Evolutionary conservation across 2,797 vertebrate genomes (phyloP).

Genomic region (Antrozous pallidus): DNA sequence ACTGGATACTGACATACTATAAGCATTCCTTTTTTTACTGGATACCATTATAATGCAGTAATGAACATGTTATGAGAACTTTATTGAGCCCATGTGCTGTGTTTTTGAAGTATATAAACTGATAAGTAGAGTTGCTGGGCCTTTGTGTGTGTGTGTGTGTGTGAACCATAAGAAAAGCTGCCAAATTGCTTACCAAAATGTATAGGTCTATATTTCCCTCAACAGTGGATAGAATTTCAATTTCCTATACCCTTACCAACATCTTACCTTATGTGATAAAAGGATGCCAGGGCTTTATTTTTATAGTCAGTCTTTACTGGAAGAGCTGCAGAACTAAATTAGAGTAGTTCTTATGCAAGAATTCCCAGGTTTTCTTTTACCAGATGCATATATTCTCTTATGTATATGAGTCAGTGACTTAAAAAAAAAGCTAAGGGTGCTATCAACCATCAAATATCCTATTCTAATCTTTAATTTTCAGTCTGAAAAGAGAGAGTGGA

Average conservation of each 20-base stretch:
- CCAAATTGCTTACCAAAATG: not conserved
- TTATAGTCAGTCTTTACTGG: not conserved
- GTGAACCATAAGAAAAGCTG: not conserved
- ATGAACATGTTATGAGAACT: not conserved
- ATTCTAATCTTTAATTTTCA: not conserved
- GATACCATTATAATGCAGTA: not conserved
- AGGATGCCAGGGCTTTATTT: not conserved
- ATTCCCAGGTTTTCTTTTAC: not conserved
- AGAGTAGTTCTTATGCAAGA: not conserved
- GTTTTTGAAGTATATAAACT: not conserved
- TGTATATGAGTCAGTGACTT: not conserved
- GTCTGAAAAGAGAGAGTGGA: not conserved
- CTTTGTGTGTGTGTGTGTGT: not conserved
- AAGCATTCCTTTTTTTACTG: not conserved
- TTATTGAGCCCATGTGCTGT: not conserved
- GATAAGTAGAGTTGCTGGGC: not conserved
- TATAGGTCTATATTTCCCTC: not conserved
- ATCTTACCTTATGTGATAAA: not conserved
- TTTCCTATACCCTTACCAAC: not conserved
- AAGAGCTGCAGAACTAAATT: not conserved
- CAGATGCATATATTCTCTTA: not conserved
- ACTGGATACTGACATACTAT: not conserved
- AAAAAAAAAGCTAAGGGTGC: not conserved
- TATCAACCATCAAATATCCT: not conserved
- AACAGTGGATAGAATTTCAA: not conserved